Evolutionary conservation across 2,888 invertebrate genomes (phyloP), one percentile per base, ranked within the genome.

Genomic region (Caenorhabditis macrosperma): DNA sequence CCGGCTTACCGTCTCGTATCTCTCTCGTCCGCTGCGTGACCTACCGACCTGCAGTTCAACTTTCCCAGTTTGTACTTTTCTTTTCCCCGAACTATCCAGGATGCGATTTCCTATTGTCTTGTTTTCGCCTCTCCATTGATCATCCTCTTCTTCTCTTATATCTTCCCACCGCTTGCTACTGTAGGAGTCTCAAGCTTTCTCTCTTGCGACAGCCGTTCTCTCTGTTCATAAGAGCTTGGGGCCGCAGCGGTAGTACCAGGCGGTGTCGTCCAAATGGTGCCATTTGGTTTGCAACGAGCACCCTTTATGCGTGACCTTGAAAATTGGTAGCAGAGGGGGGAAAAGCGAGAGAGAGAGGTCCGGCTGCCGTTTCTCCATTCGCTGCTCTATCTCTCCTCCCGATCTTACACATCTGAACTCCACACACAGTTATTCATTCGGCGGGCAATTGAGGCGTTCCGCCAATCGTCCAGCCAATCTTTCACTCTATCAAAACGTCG

Each of bases 1-100:
- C 61, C 59, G 72, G 72, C 72, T 74, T 74, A 77, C 64, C 52
- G 44, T 77, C 67, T 41, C 66, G 44, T 46, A 60, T 60, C 67
- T 60, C n/a, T n/a, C 52, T 64, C 30, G 59, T 52, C 41, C 54
- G 44, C 52, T 41, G 52, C n/a, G n/a, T 63, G 63, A 71, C 61
- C 61, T 71, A 55, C 61, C 46, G 63, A 63, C 63, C 63, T 46
- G 52, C 41, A 64, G 64, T 64, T 59, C 50, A 64, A 74, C 64
- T 74, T 74, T 74, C 64, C 50, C 63, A 55, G 20, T 63, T 61
- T 63, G 71, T 55, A 72, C 63, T 71, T 72, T 72, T 52, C 9
- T 35, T 33, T 55, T 35, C 38, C 26, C 15, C 7, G 50, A 50
- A 50, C 24, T 50, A 10, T 24, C 22, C 38, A n/a, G 17, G 12